A percentile compares a stretch with the other conserved stretches of the same genome.
These are phyloP conservation scores for Gallinago paraguaiae DNA, from an alignment of 2,113 vertebrate species.

Conservation along the genomic window DNA sequence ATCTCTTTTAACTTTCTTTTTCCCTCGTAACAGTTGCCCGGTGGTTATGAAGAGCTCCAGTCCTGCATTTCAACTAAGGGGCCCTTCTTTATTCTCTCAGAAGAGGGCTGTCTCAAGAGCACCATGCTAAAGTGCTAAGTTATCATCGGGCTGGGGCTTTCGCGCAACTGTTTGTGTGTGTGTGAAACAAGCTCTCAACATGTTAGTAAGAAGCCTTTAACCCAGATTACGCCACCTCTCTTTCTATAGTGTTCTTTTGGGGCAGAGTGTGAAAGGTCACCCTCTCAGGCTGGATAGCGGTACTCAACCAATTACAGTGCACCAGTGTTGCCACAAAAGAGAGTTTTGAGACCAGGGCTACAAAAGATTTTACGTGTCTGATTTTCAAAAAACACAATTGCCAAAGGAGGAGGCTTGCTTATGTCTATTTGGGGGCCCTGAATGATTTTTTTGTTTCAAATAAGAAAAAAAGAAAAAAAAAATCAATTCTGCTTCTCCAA, in stretches of 20 bases:
- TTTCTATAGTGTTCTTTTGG: slow-evolving; percentile 88
- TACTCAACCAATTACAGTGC: slow-evolving; percentile 88
- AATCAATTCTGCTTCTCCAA: slow-evolving; percentile 7
- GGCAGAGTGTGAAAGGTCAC: slow-evolving; percentile 87
- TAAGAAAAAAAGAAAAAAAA: background rate
- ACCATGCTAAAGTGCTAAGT: slow-evolving; percentile 79
- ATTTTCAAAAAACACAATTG: slow-evolving; percentile 62
- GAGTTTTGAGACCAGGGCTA: slow-evolving; percentile 69
- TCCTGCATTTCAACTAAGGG: slow-evolving; percentile 59
- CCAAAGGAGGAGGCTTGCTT: slow-evolving; percentile 30
- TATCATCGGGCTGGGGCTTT: slow-evolving; percentile 78
- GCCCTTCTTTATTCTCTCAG: slow-evolving; percentile 72
- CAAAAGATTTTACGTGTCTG: slow-evolving; percentile 81
- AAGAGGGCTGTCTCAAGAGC: slow-evolving; percentile 83
- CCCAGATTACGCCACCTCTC: slow-evolving; percentile 87
- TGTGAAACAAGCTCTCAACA: slow-evolving; percentile 86
- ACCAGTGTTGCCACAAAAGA: slow-evolving; percentile 80
- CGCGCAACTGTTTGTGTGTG: slow-evolving; percentile 83
- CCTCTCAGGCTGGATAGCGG: slow-evolving; percentile 88
- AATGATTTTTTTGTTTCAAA: slow-evolving; percentile 32
- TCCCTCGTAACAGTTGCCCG: slow-evolving; percentile 46
- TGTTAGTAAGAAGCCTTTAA: slow-evolving; percentile 92
- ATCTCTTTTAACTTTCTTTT: slow-evolving; percentile 62
- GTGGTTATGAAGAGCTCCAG: slow-evolving; percentile 43
- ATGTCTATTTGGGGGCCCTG: slow-evolving; percentile 5